A percentile compares a stretch with the other conserved stretches of the same genome.
phyloP scores from a whole-genome alignment of 2,113 vertebrate species.

The Pogona vitticeps region DNA sequence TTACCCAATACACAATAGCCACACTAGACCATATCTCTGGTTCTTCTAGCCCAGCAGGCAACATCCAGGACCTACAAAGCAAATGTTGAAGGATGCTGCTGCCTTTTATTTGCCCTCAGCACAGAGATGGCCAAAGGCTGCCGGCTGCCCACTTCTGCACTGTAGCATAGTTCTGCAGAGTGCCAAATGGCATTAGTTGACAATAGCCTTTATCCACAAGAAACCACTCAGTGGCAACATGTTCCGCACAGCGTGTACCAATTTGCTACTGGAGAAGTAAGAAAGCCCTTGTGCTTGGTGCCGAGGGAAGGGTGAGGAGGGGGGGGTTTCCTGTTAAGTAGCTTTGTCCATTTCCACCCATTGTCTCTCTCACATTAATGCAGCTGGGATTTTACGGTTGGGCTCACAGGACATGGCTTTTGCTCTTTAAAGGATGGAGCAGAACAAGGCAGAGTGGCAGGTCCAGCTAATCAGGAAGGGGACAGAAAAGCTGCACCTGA shows the following conservation, averaged over 20 bases:
- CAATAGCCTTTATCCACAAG: neutral
- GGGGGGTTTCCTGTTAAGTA: neutral
- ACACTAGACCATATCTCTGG: neutral
- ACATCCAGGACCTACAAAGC: neutral
- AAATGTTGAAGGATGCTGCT: neutral
- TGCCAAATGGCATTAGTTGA: constrained; percentile 1
- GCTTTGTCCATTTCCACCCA: neutral
- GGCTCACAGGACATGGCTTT: neutral
- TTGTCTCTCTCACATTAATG: neutral
- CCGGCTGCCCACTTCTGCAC: neutral
- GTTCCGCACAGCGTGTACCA: neutral
- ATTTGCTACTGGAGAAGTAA: neutral
- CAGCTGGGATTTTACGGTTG: neutral
- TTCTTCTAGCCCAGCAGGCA: neutral
- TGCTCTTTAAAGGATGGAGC: neutral
- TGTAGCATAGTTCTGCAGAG: neutral
- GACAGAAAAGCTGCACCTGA: neutral
- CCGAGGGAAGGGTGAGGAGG: neutral
- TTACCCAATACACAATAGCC: neutral
- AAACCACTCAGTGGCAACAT: neutral
- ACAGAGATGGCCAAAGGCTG: neutral
- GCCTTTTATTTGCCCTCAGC: neutral
- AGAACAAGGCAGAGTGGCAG: neutral
- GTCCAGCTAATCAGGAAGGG: neutral
- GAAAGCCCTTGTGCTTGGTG: neutral